Base-by-base conservation (phyloP, 2,113 vertebrate genomes). In the Thamnaconus septentrionalis region DNA sequence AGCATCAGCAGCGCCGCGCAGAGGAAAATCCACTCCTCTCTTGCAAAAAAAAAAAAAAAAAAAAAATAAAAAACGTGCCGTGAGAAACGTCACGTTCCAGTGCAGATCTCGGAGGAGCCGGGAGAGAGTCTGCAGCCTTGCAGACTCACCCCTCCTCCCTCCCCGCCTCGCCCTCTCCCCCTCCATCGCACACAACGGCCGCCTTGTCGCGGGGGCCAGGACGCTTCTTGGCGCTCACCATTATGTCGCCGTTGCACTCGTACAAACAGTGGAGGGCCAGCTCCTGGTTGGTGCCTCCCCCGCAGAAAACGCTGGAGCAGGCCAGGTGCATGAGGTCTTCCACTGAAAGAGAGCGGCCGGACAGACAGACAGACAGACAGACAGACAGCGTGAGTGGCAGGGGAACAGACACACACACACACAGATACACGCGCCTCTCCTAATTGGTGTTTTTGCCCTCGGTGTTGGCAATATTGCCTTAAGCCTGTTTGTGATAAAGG, bases 241-340 rank as follows among this genome's bases (percentile, higher is more conserved):
- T 88, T 85, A 98, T 91, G 78, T 94, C 93, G 69, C 97, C 97
- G 70, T 91, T 92, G 69, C 92, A 92, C 89, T 96, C 93, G 1
- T 98, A 91, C 69, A 99, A 90, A 88, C 92, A 96, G 78, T 99
- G 97, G 81, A 95, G 87, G 0, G 94, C 94, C 70, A 99, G 86
- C 87, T 99, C 97, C 90, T 98, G 97, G 89, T 99, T 99, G 77
- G 96, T 98, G 73, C 97, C 97, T 56, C 91, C 97, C 18, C 97
- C 96, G 64, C 87, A 92, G 79, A 99, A 87, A 73, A 94, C 94
- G 70, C 95, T 98, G 76, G 97, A 99, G 78, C 96, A 99, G 64
- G 97, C 94, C 74, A 98, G 92, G 67, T 94, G 94, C 88, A 98
- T 91, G 64, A 99, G 92, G 79, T 93, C 91, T 74, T 96, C 91